phyloP scores from a whole-genome alignment of 2,113 vertebrate genomes.

The Ciconia boyciana region DNA sequence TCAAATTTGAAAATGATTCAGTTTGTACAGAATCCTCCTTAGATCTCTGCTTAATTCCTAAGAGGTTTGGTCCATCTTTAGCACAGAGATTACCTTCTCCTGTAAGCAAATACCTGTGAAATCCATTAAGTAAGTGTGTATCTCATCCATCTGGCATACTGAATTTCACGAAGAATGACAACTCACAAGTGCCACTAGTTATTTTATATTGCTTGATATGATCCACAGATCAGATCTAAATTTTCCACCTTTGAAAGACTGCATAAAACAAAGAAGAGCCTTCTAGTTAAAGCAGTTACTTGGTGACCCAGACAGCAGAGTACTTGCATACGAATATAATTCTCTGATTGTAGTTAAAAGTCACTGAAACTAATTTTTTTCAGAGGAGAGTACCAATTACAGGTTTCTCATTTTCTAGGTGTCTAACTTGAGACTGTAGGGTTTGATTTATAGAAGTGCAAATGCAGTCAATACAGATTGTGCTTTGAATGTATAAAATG shows the following conservation, averaged over 20 bases:
- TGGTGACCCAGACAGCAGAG: background rate
- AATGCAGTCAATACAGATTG: background rate
- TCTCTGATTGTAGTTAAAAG: background rate
- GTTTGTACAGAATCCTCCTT: background rate
- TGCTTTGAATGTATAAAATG: background rate
- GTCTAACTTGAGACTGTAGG: background rate
- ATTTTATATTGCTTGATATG: background rate
- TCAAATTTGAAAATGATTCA: background rate
- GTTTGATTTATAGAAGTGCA: conserved; percentile 12
- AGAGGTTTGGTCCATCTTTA: background rate
- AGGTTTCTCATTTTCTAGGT: background rate
- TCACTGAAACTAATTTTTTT: background rate
- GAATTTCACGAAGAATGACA: background rate
- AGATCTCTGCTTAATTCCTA: background rate
- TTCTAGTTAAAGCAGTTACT: background rate
- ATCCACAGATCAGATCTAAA: background rate
- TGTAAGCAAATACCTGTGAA: background rate
- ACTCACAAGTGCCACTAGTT: background rate
- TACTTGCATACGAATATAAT: background rate
- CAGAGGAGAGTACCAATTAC: background rate
- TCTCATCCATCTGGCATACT: background rate
- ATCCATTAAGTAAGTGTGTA: background rate
- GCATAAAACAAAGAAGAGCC: background rate
- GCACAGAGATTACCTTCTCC: background rate
- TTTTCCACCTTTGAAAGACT: background rate